These are phyloP conservation scores for Holotrichia oblita DNA, from an alignment of 1,140 invertebrate species.

Conservation along the genomic window DNA sequence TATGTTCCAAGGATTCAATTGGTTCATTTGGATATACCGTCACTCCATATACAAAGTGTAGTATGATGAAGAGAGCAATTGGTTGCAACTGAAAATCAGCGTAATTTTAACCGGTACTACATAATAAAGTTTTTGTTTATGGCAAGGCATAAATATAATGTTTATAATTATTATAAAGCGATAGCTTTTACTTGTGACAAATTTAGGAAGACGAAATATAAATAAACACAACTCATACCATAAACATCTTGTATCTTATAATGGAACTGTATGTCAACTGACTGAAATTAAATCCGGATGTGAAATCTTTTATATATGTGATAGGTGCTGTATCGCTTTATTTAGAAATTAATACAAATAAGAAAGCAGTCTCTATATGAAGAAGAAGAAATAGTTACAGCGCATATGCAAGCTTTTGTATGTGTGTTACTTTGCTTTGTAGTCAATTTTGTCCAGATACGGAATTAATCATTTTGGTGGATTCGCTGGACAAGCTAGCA, in stretches of 20 bases:
- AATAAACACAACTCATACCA: no score
- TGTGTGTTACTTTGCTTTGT: neutral
- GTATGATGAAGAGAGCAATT: neutral
- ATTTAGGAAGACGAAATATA: no score
- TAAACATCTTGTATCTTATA: neutral
- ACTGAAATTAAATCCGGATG: constrained; percentile 1
- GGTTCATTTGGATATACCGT: neutral
- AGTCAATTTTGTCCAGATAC: neutral
- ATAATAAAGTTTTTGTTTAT: no score
- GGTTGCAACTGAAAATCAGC: neutral
- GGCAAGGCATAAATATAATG: no score
- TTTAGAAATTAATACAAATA: constrained; percentile 27
- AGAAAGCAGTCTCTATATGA: constrained; percentile 7
- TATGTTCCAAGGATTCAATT: neutral
- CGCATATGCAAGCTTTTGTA: neutral
- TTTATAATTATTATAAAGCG: neutral
- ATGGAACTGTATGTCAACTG: neutral
- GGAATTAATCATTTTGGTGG: neutral
- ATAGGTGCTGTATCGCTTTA: neutral
- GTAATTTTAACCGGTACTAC: neutral
- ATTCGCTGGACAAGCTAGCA: no score
- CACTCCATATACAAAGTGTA: neutral
- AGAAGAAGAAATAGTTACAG: neutral
- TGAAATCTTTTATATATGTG: neutral
- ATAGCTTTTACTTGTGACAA: neutral